Base-by-base conservation (phyloP, 2,888 invertebrate genomes). In the Agrochola lychnidis region DNA sequence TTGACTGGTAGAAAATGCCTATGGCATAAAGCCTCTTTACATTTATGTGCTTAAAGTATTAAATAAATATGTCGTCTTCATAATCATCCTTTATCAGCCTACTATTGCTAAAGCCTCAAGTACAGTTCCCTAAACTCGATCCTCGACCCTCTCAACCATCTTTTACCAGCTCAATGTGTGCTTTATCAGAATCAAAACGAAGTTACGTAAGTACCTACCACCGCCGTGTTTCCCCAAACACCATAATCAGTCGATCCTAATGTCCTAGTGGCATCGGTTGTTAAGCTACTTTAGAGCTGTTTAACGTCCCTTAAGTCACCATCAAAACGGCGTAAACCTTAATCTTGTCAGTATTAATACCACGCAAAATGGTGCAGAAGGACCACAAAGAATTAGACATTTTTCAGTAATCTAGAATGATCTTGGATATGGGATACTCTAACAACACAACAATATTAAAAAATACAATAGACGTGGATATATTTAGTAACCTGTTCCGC, bases 291-390 rank as follows among this genome's bases (percentile, higher is more conserved):
- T 84, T 76, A 82, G 64, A 75, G 70, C 66, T 67, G 57, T 64
- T 82, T 67, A 81, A 78, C 66, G 30, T 57, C 57, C 45, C 73
- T 79, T 82, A 79, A 76, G 68, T 82, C 78, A 77, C 82, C 84
- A 87, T 86, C 78, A 86, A 86, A 82, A 75, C 53, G 76, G 62
- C 64, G 78, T 87, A 82, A 87, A 83, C 83, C 75, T 74, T 87
- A 80, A 87, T 88, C 87, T 84, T 78, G 70, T 53, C 71, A 59
- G 67, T 77, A 74, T 75, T 72, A 82, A 56, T 74, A 42, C 22
- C 10, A n/a, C 2, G 14, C 9, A 56, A n/a, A 16, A 30, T 5
- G 7, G 0, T 30, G 12, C 77, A 81, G 73, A 83, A 83, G 77
- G 40, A 19, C 36, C 36, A 57, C 19, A 36, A 36, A 36, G 4